These are phyloP conservation scores for Lysandra bellargus DNA, from an alignment of 2,888 invertebrate species.

Conservation along the genomic window DNA sequence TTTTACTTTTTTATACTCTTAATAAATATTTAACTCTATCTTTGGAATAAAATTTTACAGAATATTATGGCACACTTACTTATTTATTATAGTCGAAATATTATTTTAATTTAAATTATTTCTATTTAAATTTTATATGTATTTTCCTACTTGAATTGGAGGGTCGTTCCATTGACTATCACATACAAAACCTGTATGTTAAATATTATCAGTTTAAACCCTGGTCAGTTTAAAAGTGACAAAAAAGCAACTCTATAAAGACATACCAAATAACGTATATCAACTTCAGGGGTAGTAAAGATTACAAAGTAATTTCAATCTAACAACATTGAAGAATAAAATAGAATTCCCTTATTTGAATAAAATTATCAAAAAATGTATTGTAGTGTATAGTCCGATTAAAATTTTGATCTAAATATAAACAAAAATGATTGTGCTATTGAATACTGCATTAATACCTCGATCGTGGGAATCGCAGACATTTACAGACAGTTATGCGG, in stretches of 20 bases:
- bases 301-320: background rate
- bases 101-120: background rate
- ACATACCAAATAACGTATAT: background rate
- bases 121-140: background rate
- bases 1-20: background rate
- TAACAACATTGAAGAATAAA: background rate
- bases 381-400: background rate
- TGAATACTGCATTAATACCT: background rate
- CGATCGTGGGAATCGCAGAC: no score
- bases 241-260: slow-evolving; percentile 30
- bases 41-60: background rate
- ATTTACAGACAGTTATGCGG: no score
- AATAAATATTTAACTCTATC: background rate
- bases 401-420: background rate
- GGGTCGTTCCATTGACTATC: slow-evolving; percentile 11
- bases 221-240: slow-evolving; percentile 25
- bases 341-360: background rate
- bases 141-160: background rate
- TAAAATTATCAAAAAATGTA: background rate
- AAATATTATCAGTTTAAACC: slow-evolving; percentile 5
- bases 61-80: background rate
- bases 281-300: background rate
- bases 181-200: slow-evolving; percentile 16
- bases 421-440: no score
- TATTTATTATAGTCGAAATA: background rate